Evolutionary conservation across 2,888 invertebrate species (phyloP).

Genomic region (Drepana falcataria): DNA sequence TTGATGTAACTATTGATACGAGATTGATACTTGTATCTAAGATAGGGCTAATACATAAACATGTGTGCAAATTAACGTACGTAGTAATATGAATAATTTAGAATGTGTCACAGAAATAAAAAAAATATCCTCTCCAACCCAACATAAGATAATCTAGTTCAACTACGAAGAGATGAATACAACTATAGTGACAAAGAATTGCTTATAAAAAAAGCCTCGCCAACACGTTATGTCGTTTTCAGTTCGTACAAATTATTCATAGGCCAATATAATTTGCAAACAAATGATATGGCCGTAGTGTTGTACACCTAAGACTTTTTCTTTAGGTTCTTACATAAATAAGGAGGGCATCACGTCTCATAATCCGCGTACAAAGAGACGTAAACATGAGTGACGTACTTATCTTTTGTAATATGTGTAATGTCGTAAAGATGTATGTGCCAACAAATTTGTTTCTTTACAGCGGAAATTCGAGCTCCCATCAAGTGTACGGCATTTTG

Average conservation of each 20-base stretch:
- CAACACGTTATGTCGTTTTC: conserved; percentile 13
- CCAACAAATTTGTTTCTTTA: conserved; percentile 28
- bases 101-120: not conserved
- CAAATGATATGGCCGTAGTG: conserved; percentile 40
- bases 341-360: conserved; percentile 64
- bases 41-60: not conserved
- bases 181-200: conserved; percentile 1
- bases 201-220: conserved; percentile 4
- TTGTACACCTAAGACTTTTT: conserved; percentile 39
- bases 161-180: not conserved
- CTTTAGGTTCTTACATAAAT: conserved; percentile 55
- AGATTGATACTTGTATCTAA: not conserved
- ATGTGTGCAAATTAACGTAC: not conserved
- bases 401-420: conserved; percentile 61
- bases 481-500: conserved; percentile 2
- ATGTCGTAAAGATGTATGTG: conserved; percentile 65
- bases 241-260: conserved; percentile 48
- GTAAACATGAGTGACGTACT: conserved; percentile 66
- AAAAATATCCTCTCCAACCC: not conserved
- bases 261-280: conserved; percentile 64
- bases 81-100: not conserved
- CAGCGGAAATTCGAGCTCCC: conserved; percentile 25
- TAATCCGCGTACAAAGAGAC: conserved; percentile 70
- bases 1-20: not conserved
- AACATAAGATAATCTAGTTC: not conserved